phyloP scores from a whole-genome alignment of 1,140 invertebrate species.

The Mercenaria mercenaria region DNA sequence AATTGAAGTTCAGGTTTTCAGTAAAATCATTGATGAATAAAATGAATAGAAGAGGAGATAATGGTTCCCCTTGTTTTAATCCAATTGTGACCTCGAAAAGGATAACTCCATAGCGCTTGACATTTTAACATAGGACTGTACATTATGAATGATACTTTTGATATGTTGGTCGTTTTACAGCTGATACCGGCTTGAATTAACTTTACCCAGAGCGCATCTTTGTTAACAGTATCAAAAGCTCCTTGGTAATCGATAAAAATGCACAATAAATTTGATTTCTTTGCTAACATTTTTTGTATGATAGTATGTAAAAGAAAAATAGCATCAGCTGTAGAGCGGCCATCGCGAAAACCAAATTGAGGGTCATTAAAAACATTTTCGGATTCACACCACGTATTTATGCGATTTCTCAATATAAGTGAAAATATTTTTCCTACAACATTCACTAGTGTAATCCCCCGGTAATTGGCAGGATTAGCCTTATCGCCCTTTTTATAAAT shows the following conservation, averaged over 20 bases:
- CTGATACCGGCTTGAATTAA: constrained; percentile 18
- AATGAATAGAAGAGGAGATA: constrained; percentile 20
- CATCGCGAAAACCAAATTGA: constrained; percentile 37
- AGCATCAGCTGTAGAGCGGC: constrained; percentile 44
- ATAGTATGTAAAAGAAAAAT: constrained; percentile 42
- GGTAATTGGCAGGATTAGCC: not conserved
- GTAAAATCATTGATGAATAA: constrained; percentile 28
- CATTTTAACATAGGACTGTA: constrained; percentile 11
- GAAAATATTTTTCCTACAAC: constrained; percentile 23
- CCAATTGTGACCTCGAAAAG: constrained; percentile 6
- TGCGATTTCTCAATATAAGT: not conserved
- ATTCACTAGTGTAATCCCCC: constrained; percentile 30
- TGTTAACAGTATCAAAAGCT: constrained; percentile 26
- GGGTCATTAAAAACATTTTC: constrained; percentile 19
- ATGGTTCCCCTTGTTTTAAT: constrained; percentile 37
- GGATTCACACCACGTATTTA: constrained; percentile 19
- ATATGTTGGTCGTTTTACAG: constrained; percentile 23
- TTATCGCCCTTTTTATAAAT: not conserved
- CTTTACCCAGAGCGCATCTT: constrained; percentile 37
- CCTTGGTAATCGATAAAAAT: constrained; percentile 22
- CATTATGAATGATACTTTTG: constrained; percentile 10
- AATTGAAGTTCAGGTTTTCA: not conserved
- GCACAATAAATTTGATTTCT: constrained; percentile 4
- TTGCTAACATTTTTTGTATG: constrained; percentile 1
- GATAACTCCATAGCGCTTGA: not conserved